phyloP scores from a whole-genome alignment of 2,113 vertebrate genomes.

The Lophius piscatorius region DNA sequence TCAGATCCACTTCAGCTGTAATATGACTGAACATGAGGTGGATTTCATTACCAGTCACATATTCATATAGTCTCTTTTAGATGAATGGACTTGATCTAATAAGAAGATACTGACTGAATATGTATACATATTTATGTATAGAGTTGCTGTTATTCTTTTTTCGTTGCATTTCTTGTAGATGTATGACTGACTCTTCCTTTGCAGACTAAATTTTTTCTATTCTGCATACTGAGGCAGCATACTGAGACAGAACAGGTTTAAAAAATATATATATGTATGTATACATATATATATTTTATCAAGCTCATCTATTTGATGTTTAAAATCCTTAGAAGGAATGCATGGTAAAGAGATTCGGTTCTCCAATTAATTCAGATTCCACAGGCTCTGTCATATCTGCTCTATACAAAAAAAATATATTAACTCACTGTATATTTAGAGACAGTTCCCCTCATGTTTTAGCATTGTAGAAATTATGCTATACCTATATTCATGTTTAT shows the following conservation, averaged over 20 bases:
- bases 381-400: constrained; percentile 25
- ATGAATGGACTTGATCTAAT: constrained; percentile 23
- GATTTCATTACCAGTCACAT: constrained; percentile 37
- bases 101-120: constrained; percentile 1
- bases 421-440: constrained; percentile 8
- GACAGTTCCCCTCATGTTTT: neutral
- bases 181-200: constrained; percentile 46
- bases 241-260: constrained; percentile 48
- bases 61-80: constrained; percentile 14
- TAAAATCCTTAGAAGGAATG: constrained; percentile 32
- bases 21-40: constrained; percentile 36
- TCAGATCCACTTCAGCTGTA: constrained; percentile 35
- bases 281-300: constrained; percentile 70
- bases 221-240: too few species aligned
- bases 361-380: constrained; percentile 11
- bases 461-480: too few species aligned
- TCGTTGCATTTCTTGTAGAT: too few species aligned
- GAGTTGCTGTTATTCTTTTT: too few species aligned
- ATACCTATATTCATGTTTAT: too few species aligned
- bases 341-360: constrained; percentile 13
- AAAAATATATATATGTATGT: constrained; percentile 64
- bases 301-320: constrained; percentile 58
- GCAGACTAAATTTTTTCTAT: constrained; percentile 58
- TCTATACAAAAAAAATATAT: constrained; percentile 43
- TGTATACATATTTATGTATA: neutral